These are phyloP conservation scores for Proterorhinus semilunaris DNA, from an alignment of 2,113 vertebrate genomes.

Conservation along the genomic window DNA sequence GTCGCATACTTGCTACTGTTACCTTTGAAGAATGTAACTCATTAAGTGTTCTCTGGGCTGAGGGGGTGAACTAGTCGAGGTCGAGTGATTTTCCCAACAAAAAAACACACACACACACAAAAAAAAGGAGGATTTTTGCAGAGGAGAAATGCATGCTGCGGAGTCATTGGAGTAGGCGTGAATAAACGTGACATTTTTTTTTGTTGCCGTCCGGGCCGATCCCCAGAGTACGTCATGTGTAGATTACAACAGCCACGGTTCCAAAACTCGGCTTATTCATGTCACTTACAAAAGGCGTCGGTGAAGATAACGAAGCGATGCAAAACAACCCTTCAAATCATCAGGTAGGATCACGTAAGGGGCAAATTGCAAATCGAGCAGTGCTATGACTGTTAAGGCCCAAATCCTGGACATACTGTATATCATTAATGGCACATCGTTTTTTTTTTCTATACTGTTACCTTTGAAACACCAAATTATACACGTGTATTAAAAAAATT, in stretches of 20 bases:
- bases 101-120: too few relatives aligned
- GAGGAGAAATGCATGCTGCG: conserved; percentile 13
- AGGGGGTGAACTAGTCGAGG: conserved; percentile 6
- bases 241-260: neutral
- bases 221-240: conserved; percentile 6
- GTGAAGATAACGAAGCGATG: conserved; percentile 1
- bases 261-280: neutral
- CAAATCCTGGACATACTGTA: neutral
- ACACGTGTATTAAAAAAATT: neutral
- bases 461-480: neutral
- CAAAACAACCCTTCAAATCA: conserved; percentile 17
- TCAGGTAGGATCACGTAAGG: neutral
- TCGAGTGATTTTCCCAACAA: conserved; percentile 18
- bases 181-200: too few relatives aligned
- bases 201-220: conserved; percentile 10
- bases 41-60: conserved; percentile 30
- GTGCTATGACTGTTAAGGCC: conserved; percentile 15
- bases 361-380: neutral
- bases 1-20: conserved; percentile 46
- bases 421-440: neutral
- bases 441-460: neutral
- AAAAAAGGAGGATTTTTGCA: conserved; percentile 35
- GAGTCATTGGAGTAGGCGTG: conserved; percentile 9
- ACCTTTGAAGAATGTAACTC: conserved; percentile 60
- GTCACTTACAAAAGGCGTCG: neutral